phyloP scores from a whole-genome alignment of 2,797 vertebrate species.

The Labroides dimidiatus region DNA sequence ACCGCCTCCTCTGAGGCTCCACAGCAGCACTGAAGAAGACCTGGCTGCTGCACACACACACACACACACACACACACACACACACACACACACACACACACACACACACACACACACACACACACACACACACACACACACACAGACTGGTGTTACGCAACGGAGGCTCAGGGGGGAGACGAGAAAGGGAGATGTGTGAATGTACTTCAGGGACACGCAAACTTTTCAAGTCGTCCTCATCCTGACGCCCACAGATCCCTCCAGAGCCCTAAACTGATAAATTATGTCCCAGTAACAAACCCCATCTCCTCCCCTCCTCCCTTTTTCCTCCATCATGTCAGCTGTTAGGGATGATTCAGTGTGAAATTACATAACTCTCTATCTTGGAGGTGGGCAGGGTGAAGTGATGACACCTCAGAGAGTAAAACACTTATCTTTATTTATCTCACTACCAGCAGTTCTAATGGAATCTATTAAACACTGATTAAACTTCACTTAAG shows the following conservation, averaged over 20 bases:
- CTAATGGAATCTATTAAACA: background rate
- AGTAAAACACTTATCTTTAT: constrained; percentile 7
- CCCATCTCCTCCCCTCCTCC: background rate
- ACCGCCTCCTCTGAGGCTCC: constrained; percentile 35
- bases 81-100: background rate
- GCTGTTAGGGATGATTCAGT: constrained; percentile 51
- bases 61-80: background rate
- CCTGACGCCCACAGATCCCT: background rate
- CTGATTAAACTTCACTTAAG: background rate
- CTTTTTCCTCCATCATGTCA: background rate
- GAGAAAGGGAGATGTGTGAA: constrained; percentile 8
- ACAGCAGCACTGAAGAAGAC: constrained; percentile 29
- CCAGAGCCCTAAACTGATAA: background rate
- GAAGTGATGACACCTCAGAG: constrained; percentile 33
- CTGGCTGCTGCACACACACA: constrained; percentile 1
- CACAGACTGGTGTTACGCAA: constrained; percentile 46
- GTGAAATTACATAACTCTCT: constrained; percentile 41
- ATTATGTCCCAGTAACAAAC: constrained; percentile 3
- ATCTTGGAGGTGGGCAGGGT: constrained; percentile 15
- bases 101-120: constrained; percentile 1
- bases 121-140: background rate
- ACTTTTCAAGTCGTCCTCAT: constrained; percentile 30
- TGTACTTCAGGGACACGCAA: constrained; percentile 23
- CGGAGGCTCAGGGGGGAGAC: background rate
- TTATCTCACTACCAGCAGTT: background rate